phyloP scores from a whole-genome alignment of 2,888 invertebrate species.

The Melinaea marsaeus region DNA sequence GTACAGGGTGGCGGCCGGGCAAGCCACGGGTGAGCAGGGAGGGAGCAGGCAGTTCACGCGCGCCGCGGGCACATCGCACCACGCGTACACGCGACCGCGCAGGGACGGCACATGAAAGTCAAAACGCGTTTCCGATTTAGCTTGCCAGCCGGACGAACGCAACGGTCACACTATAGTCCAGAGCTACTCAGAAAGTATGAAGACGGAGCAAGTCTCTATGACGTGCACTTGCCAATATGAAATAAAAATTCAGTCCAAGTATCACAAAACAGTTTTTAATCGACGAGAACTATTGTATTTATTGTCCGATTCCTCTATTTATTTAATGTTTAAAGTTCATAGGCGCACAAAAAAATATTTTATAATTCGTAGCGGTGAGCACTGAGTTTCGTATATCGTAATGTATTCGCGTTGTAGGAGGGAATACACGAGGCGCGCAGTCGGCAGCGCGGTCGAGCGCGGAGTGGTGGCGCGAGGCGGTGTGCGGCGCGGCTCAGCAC shows the following conservation, averaged over 20 bases:
- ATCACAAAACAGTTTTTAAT: conserved; percentile 31
- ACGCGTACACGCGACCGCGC: conserved; percentile 71
- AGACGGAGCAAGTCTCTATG: conserved; percentile 24
- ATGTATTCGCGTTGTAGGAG: conserved; percentile 46
- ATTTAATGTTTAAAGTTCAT: conserved; percentile 22
- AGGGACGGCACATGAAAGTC: conserved; percentile 74
- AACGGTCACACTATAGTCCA: conserved; percentile 33
- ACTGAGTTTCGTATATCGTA: conserved; percentile 64
- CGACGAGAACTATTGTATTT: neutral
- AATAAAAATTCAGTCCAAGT: conserved; percentile 35
- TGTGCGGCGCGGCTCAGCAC: conserved; percentile 56
- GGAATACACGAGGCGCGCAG: conserved; percentile 64
- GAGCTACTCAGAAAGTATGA: conserved; percentile 30
- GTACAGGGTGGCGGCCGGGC: conserved; percentile 90
- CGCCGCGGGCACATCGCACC: conserved; percentile 76
- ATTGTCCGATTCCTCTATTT: conserved; percentile 9
- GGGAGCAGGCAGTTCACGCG: conserved; percentile 71
- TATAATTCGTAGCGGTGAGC: conserved; percentile 38
- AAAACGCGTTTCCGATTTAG: conserved; percentile 76
- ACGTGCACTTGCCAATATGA: conserved; percentile 27
- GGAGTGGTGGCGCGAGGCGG: conserved; percentile 67
- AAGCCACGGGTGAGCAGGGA: conserved; percentile 83
- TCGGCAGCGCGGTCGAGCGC: conserved; percentile 74
- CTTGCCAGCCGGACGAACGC: conserved; percentile 63
- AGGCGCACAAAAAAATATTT: conserved; percentile 26